phyloP scores from a whole-genome alignment of 1,140 invertebrate species.

The Anthonomus grandis region DNA sequence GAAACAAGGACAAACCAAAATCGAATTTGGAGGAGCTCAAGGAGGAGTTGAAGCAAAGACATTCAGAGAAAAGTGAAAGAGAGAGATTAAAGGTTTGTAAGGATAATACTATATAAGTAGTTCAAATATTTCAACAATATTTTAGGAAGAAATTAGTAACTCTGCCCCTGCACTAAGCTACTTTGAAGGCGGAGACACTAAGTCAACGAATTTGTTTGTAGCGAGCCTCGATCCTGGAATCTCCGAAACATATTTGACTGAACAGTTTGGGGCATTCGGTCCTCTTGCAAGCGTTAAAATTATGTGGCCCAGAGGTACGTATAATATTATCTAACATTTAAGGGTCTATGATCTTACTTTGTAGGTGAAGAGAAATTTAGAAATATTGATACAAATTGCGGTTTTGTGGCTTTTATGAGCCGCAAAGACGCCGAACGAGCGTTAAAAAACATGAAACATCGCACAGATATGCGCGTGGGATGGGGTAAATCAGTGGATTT shows the following conservation, averaged over 20 bases:
- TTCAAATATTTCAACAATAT: no score
- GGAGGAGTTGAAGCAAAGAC: constrained; percentile 43
- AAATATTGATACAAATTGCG: constrained; percentile 64
- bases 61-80: constrained; percentile 31
- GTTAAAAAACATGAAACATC: constrained; percentile 73
- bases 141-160: constrained; percentile 16
- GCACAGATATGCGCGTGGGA: constrained; percentile 95
- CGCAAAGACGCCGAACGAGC: constrained; percentile 82
- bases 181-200: constrained; percentile 70
- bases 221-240: constrained; percentile 84
- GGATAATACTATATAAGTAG: no score
- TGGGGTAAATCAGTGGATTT: constrained; percentile 96
- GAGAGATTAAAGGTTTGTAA: constrained; percentile 20
- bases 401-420: constrained; percentile 92
- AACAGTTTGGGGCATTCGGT: constrained; percentile 84
- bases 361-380: constrained; percentile 28
- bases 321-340: not conserved
- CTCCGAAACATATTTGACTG: constrained; percentile 80
- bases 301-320: constrained; percentile 73
- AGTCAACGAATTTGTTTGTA: constrained; percentile 85
- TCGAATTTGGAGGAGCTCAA: constrained; percentile 47
- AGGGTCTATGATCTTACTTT: not conserved
- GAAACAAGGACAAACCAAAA: constrained; percentile 33
- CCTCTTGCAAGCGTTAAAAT: constrained; percentile 90
- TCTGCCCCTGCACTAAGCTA: constrained; percentile 19